These are phyloP conservation scores for Rhagonycha fulva DNA, from an alignment of 2,888 invertebrate species.

Conservation along the genomic window DNA sequence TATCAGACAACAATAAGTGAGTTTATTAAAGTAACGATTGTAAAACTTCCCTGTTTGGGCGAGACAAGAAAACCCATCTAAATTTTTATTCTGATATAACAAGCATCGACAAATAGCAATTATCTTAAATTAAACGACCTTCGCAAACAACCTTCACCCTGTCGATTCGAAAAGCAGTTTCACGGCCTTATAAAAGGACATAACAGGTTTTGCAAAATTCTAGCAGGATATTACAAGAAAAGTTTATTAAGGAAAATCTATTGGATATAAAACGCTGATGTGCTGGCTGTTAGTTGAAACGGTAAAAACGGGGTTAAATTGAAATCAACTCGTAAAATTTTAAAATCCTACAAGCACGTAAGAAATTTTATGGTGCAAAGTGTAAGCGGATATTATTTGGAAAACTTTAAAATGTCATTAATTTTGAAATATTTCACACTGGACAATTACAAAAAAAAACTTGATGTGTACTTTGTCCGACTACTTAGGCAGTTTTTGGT, in stretches of 20 bases:
- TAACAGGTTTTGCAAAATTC: constrained; percentile 1
- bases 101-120: constrained; percentile 27
- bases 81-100: not conserved
- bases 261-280: not conserved
- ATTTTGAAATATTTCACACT: not conserved
- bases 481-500: not conserved
- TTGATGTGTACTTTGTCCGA: not conserved
- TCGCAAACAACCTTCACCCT: constrained; percentile 34
- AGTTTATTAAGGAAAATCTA: not conserved
- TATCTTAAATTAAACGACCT: constrained; percentile 29
- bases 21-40: not conserved
- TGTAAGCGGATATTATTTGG: not conserved
- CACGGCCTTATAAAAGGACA: constrained; percentile 23
- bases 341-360: no score
- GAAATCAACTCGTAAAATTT: not conserved
- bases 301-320: not conserved
- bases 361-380: not conserved
- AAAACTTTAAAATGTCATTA: not conserved
- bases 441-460: not conserved
- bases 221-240: not conserved
- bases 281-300: no score
- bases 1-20: not conserved
- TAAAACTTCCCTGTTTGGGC: constrained; percentile 1
- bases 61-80: not conserved
- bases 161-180: constrained; percentile 30